A percentile compares a stretch with the other conserved stretches of the same genome.
These are phyloP conservation scores for Struthio camelus DNA, from an alignment of 2,113 vertebrate genomes.

Conservation along the genomic window DNA sequence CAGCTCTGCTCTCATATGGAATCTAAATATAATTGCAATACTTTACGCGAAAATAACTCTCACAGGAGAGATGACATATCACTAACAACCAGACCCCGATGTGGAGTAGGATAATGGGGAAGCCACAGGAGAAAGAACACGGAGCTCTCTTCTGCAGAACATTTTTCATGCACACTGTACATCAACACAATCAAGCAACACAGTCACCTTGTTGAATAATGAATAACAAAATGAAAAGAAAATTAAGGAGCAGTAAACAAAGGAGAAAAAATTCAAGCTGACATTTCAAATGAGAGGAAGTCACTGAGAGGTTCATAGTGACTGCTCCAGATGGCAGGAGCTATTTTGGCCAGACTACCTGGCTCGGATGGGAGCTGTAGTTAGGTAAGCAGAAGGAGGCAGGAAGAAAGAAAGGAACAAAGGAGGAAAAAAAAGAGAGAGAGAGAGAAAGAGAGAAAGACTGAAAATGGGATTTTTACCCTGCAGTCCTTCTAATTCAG, in stretches of 20 bases:
- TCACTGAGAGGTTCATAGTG: neutral
- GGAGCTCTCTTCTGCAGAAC: neutral
- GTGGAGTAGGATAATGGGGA: neutral
- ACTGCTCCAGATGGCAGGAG: constrained; percentile 63
- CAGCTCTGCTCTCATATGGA: neutral
- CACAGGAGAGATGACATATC: neutral
- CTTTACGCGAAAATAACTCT: neutral
- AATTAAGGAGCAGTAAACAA: constrained; percentile 34
- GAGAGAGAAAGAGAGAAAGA: neutral
- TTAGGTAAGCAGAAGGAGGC: neutral
- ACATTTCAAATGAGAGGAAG: constrained; percentile 51
- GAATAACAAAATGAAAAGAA: neutral
- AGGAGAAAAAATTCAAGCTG: constrained; percentile 43
- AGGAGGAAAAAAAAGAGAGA: neutral
- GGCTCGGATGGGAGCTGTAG: neutral
- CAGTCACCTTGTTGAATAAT: constrained; percentile 61
- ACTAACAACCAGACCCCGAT: constrained; percentile 12
- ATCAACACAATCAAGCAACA: neutral
- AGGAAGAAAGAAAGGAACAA: constrained; percentile 24
- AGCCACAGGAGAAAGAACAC: neutral
- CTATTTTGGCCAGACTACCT: constrained; percentile 66
- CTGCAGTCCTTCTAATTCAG: neutral
- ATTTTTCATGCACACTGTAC: neutral
- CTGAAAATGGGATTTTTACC: neutral
- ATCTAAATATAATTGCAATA: neutral